Evolutionary conservation across 2,797 vertebrate species (phyloP), one percentile per base, ranked within the genome.

Genomic region (Chelon auratus): DNA sequence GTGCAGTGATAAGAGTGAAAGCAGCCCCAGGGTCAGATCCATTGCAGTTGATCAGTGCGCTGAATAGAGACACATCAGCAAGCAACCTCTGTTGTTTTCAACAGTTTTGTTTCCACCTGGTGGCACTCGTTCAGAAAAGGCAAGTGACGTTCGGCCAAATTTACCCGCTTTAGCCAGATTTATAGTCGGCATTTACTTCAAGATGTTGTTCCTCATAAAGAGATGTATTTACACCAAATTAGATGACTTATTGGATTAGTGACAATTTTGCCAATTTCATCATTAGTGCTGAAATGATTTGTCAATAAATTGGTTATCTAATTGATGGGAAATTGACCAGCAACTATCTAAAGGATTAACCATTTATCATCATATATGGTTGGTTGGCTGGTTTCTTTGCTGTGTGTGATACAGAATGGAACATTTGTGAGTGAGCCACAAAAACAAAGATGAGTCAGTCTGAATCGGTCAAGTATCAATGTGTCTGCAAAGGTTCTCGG

Each of bases 11-110:
- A 80, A 75, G 73, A 56, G 75, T 36, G 54, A 72, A 73, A 87
- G 83, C 72, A 64, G 83, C 86, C 84, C 63, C 13, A 42, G 68
- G 82, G 30, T 87, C 63, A 50, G 77, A 83, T 90, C 84, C 82
- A 71, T 89, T 85, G 43, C 65, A 84, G 91, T 92, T 81, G 92
- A 93, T 91, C 79, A 66, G 8, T 45, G 5, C 37, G 77, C 66
- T 72, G 75, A 91, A 90, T 79, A 77, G 80, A 85, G 83, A 85
- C 72, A 37, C 67, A 56, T 72, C 45, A 56, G 64, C 68, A 67
- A 53, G 60, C 62, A 56, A 15, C 55, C 62, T 26, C 37, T 20
- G 55, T 30, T 67, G 45, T 12, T 1, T 13, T 48, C 9, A 1
- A 17, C 39, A 20, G 42, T 57, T 63, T 64, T 30, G 22, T 65